Percentiles rank a stretch among this genome's conserved stretches.
Evolutionary conservation across 2,888 invertebrate species (phyloP).

Genomic region (Tanypteryx hageni): DNA sequence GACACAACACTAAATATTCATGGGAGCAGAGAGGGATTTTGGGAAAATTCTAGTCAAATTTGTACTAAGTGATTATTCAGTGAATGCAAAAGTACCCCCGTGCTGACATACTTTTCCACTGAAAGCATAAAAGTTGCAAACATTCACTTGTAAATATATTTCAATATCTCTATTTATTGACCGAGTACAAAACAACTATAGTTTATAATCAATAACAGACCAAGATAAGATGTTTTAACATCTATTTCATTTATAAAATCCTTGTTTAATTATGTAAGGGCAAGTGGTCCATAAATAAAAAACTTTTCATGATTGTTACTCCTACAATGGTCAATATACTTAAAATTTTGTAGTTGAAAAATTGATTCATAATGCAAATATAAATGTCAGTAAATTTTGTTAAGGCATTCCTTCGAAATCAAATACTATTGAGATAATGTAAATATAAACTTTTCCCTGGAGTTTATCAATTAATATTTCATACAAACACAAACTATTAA

Average conservation of each 20-base stretch:
- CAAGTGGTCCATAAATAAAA: neutral
- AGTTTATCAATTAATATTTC: neutral
- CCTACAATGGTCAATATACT: neutral
- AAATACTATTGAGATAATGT: neutral
- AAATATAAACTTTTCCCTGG: neutral
- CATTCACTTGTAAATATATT: neutral
- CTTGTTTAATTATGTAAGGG: neutral
- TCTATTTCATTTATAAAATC: neutral
- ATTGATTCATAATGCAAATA: neutral
- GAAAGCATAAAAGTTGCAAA: neutral
- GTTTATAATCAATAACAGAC: neutral
- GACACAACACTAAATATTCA: neutral
- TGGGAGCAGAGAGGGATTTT: neutral
- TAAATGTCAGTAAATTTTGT: neutral
- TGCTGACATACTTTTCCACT: slow-evolving; percentile 4
- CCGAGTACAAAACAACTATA: neutral
- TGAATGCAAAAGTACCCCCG: slow-evolving; percentile 24
- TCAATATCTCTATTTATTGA: neutral
- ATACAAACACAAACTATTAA: neutral
- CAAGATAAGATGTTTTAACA: neutral
- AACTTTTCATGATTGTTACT: neutral
- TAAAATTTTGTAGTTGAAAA: neutral
- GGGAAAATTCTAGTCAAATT: neutral
- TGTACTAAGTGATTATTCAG: neutral
- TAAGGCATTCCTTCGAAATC: neutral